These are phyloP conservation scores for Diachasma alloeum DNA, from an alignment of 1,140 invertebrate species.

Conservation along the genomic window DNA sequence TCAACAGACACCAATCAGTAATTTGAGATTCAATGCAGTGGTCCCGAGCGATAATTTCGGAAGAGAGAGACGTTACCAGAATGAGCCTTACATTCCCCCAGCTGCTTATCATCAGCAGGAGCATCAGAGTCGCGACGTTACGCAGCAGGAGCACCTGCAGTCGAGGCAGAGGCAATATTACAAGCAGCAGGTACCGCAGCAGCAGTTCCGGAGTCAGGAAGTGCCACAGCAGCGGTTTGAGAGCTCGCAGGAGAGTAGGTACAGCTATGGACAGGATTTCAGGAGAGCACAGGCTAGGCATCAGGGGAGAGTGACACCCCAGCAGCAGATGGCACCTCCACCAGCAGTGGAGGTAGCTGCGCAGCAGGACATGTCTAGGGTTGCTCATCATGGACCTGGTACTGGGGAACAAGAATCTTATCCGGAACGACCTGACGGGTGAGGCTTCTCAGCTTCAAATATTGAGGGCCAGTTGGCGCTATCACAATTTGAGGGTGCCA, in stretches of 20 bases:
- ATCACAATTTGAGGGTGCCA: too few species aligned
- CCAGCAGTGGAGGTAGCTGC: background rate
- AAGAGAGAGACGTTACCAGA: constrained; percentile 42
- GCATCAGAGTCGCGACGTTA: too few species aligned
- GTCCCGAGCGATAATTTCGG: constrained; percentile 41
- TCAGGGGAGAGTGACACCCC: constrained; percentile 25
- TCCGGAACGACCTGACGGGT: constrained; percentile 17
- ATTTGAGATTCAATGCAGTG: constrained; percentile 50
- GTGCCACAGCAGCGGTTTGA: constrained; percentile 25
- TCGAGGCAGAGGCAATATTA: background rate
- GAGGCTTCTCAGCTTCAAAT: background rate
- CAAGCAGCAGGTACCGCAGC: constrained; percentile 10
- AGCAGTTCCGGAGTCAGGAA: constrained; percentile 27
- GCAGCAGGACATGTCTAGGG: background rate
- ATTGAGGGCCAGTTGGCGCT: too few species aligned
- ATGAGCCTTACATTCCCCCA: constrained; percentile 48
- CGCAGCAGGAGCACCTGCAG: background rate
- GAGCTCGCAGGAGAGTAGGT: constrained; percentile 39
- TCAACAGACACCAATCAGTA: constrained; percentile 44
- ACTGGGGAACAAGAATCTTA: background rate
- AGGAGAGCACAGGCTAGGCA: constrained; percentile 38
- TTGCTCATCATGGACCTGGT: background rate
- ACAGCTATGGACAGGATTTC: constrained; percentile 45
- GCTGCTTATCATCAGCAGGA: constrained; percentile 39
- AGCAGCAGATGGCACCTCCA: constrained; percentile 24